A percentile compares a stretch with the other conserved stretches of the same genome.
Evolutionary conservation across 2,797 vertebrate species (phyloP).

Genomic region (Anguilla megastoma): DNA sequence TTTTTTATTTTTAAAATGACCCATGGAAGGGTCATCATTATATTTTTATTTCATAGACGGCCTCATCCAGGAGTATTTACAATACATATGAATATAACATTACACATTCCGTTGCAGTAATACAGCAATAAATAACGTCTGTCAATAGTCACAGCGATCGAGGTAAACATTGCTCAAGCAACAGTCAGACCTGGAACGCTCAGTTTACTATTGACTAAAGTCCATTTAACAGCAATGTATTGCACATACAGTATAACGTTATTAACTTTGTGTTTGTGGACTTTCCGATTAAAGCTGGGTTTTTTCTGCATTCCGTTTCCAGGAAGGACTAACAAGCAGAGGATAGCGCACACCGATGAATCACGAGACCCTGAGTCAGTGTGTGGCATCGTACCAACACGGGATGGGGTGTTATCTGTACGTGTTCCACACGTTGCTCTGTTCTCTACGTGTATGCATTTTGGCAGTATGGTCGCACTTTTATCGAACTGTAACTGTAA

Average conservation of each 20-base stretch:
- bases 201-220: not conserved
- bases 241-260: not conserved
- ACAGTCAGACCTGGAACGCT: not conserved
- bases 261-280: not conserved
- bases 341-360: constrained; percentile 18
- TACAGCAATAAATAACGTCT: not conserved
- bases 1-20: not conserved
- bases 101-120: not conserved
- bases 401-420: not conserved
- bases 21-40: not conserved
- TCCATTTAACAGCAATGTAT: not conserved
- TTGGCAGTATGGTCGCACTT: too few species aligned
- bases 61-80: not conserved
- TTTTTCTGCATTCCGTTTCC: constrained; percentile 8
- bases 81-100: not conserved
- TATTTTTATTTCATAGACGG: not conserved
- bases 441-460: too few species aligned
- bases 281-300: not conserved
- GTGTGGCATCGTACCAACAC: constrained; percentile 18
- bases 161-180: not conserved
- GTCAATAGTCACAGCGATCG: not conserved
- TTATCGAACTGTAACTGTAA: too few species aligned
- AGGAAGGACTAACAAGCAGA: constrained; percentile 17
- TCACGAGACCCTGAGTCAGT: constrained; percentile 33
- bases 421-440: too few species aligned